Conservation (phyloP, 2,888 invertebrate species). For the Hermodice carunculata region DNA sequence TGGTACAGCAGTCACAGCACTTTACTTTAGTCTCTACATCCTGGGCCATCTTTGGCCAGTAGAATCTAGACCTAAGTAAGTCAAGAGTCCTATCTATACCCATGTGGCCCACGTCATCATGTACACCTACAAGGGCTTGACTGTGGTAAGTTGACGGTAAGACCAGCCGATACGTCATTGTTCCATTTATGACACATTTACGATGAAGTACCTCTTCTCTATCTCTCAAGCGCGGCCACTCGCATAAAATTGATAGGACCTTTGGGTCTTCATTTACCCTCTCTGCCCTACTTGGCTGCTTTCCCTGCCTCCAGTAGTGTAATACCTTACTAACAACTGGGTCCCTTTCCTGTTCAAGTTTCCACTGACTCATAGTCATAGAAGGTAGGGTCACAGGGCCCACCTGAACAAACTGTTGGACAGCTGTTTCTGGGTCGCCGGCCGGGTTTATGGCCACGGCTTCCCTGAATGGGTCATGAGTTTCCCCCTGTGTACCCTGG, state of each 20-base stretch:
- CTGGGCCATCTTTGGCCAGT: not conserved
- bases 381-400: not conserved
- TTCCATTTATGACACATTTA: not conserved
- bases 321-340: not conserved
- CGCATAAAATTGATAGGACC: too few species aligned
- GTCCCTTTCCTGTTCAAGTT: not conserved
- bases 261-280: not conserved
- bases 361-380: not conserved
- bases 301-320: too few species aligned
- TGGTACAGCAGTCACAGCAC: too few species aligned
- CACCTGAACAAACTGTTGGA: not conserved
- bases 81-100: not conserved
- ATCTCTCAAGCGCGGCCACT: not conserved
- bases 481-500: too few species aligned
- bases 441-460: too few species aligned
- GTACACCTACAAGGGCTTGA: not conserved
- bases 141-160: not conserved
- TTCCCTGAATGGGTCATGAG: too few species aligned
- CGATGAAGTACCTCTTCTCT: not conserved
- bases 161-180: not conserved
- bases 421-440: too few species aligned
- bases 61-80: not conserved
- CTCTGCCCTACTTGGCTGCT: not conserved
- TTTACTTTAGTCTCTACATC: not conserved
- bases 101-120: constrained; percentile 6